These are phyloP conservation scores for Thamnophis elegans DNA, from an alignment of 2,797 vertebrate species.

Conservation along the genomic window DNA sequence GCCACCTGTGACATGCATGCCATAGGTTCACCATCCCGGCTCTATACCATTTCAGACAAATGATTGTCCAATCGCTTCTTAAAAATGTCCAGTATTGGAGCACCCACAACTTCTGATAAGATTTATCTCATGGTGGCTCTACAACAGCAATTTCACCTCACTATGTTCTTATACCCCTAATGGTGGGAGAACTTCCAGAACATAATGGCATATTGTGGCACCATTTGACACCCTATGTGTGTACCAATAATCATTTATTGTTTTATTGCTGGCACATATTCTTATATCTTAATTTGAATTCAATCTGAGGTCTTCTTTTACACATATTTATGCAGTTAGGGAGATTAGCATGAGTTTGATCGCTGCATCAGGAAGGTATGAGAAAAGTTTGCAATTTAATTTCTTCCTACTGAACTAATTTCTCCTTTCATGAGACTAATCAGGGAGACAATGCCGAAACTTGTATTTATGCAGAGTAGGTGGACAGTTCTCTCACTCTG, in stretches of 20 bases:
- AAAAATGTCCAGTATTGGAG: no score
- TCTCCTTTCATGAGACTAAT: conserved; percentile 29
- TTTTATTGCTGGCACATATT: neutral
- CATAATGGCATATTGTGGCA: neutral
- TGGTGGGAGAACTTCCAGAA: neutral
- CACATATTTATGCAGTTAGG: conserved; percentile 10
- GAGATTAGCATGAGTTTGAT: conserved; percentile 9
- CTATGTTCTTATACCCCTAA: neutral
- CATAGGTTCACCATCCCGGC: no score
- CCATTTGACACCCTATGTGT: neutral
- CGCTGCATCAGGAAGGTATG: conserved; percentile 20
- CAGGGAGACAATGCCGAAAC: conserved; percentile 11
- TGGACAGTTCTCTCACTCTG: conserved; percentile 2
- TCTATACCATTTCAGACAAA: neutral
- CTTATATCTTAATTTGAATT: neutral
- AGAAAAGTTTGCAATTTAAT: conserved; percentile 15
- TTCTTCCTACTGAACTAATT: conserved; percentile 14
- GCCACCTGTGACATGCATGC: no score
- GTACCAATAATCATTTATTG: neutral
- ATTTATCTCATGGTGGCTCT: neutral
- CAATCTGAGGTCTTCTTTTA: neutral
- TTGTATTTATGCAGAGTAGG: neutral
- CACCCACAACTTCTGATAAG: neutral
- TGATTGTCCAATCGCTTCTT: neutral
- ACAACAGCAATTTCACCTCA: neutral